Evolutionary conservation across 2,797 vertebrate genomes (phyloP).

Genomic region (Pangasius krempfi): DNA sequence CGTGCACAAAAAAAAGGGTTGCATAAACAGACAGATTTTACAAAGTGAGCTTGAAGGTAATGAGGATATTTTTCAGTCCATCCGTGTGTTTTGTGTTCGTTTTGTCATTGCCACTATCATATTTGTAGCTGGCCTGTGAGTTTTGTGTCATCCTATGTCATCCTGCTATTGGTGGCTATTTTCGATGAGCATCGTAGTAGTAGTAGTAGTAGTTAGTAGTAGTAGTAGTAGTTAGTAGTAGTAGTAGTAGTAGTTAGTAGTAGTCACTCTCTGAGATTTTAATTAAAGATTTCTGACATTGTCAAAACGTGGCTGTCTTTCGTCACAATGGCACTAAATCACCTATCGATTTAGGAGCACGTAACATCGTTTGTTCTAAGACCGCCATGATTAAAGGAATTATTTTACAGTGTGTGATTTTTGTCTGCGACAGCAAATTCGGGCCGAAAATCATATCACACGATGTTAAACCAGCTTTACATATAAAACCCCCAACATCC

Average conservation of each 20-base stretch:
- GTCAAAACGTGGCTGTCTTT: background rate
- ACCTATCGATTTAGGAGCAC: background rate
- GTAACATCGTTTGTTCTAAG: background rate
- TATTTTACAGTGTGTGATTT: background rate
- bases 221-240: background rate
- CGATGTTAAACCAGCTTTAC: background rate
- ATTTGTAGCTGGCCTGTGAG: background rate
- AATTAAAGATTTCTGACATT: constrained; percentile 1
- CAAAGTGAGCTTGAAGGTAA: background rate
- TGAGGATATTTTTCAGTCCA: background rate
- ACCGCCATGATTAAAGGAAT: background rate
- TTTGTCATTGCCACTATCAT: background rate
- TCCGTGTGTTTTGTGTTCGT: background rate
- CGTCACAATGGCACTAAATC: background rate
- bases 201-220: background rate
- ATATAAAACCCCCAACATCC: constrained; percentile 10
- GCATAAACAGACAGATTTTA: background rate
- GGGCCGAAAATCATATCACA: background rate
- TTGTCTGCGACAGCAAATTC: background rate
- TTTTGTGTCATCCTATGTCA: too few relatives aligned
- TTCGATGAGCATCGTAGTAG: background rate
- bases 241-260: background rate
- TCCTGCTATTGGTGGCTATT: too few relatives aligned
- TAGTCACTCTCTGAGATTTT: background rate
- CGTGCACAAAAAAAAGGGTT: background rate